phyloP scores from a whole-genome alignment of 2,888 invertebrate genomes.

The Epistrophe eligans region DNA sequence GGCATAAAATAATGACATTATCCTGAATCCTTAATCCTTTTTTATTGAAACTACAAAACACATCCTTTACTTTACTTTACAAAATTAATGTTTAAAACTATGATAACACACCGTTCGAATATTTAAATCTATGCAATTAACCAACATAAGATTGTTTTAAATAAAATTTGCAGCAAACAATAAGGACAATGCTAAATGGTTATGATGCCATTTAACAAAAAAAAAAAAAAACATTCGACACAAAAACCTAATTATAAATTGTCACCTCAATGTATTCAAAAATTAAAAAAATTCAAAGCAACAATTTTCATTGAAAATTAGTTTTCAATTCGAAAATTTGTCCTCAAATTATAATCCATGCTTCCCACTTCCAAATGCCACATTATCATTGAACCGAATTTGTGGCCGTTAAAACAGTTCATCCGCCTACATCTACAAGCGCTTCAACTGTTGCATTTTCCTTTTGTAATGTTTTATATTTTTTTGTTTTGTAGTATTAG shows the following conservation, averaged over 20 bases:
- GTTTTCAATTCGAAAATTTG: conserved; percentile 7
- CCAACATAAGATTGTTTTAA: neutral
- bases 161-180: neutral
- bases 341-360: neutral
- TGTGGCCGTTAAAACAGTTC: neutral
- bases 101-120: too few relatives aligned
- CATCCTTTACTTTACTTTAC: too few relatives aligned
- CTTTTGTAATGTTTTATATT: neutral
- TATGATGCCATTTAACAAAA: neutral
- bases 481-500: neutral
- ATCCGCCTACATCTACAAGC: neutral
- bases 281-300: conserved; percentile 1
- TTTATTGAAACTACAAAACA: neutral
- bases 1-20: neutral
- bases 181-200: neutral
- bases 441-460: neutral
- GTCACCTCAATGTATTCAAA: neutral
- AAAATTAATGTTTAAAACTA: too few relatives aligned
- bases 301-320: conserved; percentile 12
- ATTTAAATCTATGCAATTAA: too few relatives aligned
- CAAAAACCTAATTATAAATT: conserved; percentile 16
- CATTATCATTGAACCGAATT: neutral
- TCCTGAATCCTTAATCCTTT: neutral
- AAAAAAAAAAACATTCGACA: neutral
- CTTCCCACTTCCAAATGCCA: neutral